Conservation (phyloP, 2,888 invertebrate species). For the Pimpla rufipes region DNA sequence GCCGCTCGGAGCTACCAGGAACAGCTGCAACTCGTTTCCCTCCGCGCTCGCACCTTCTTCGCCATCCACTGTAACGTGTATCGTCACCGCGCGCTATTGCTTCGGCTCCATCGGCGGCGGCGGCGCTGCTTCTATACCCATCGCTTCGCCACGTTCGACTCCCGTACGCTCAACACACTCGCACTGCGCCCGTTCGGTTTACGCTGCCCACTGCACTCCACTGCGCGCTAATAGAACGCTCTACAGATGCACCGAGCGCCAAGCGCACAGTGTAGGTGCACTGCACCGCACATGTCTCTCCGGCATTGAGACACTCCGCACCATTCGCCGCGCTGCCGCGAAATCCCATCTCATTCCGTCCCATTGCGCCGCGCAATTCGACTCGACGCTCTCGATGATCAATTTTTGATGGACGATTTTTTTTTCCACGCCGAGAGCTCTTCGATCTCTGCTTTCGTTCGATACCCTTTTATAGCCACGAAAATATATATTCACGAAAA, state of each 20-base stretch:
- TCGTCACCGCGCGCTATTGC: slow-evolving; percentile 22
- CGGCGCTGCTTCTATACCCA: neutral
- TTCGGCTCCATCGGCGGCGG: slow-evolving; percentile 2
- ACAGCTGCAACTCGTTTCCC: slow-evolving; percentile 67
- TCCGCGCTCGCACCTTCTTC: slow-evolving; percentile 37
- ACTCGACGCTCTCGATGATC: slow-evolving; percentile 24
- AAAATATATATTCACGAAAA: too few relatives aligned
- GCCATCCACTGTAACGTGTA: slow-evolving; percentile 24
- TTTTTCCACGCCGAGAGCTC: too few relatives aligned
- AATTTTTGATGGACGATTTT: neutral
- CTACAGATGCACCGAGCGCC: slow-evolving; percentile 30
- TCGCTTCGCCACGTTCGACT: slow-evolving; percentile 38
- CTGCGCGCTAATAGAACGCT: neutral
- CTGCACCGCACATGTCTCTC: slow-evolving; percentile 41
- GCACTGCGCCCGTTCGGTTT: neutral
- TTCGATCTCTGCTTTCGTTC: too few relatives aligned
- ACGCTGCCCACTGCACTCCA: neutral
- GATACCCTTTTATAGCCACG: too few relatives aligned
- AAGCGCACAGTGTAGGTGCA: slow-evolving; percentile 7
- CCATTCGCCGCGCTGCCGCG: slow-evolving; percentile 16
- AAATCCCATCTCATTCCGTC: slow-evolving; percentile 34
- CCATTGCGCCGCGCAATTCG: slow-evolving; percentile 24
- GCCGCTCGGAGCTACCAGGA: slow-evolving; percentile 48
- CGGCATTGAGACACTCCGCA: neutral
- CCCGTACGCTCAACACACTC: slow-evolving; percentile 8